Evolutionary conservation across 2,113 vertebrate species (phyloP).

Genomic region (Vidua macroura): DNA sequence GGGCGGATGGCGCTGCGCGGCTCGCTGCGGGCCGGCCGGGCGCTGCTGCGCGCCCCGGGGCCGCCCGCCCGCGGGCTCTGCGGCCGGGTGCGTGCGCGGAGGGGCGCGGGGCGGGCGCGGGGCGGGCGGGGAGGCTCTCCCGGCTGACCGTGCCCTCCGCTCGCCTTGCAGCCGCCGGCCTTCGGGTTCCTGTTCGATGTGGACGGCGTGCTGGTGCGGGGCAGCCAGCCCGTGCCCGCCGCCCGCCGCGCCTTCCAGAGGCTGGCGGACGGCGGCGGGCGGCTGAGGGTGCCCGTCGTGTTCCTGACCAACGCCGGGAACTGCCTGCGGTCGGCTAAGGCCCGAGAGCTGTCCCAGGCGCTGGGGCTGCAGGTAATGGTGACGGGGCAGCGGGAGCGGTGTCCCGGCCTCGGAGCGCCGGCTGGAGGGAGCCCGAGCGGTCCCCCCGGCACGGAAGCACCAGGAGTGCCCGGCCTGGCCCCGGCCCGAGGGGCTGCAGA

Average conservation of each 20-base stretch:
- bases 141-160: neutral
- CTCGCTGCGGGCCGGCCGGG: neutral
- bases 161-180: slow-evolving; percentile 68
- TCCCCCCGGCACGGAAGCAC: neutral
- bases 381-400: neutral
- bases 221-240: slow-evolving; percentile 83
- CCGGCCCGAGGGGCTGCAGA: neutral
- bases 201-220: slow-evolving; percentile 91
- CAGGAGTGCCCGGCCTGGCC: rapidly evolving
- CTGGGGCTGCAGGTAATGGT: slow-evolving; percentile 83
- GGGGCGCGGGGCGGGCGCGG: neutral
- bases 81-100: neutral
- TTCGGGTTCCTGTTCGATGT: slow-evolving; percentile 95
- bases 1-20: neutral
- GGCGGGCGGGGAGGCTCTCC: neutral
- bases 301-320: slow-evolving; percentile 97
- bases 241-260: slow-evolving; percentile 85
- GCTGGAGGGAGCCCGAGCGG: neutral
- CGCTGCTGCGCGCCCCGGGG: too few relatives aligned
- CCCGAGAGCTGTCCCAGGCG: slow-evolving; percentile 82
- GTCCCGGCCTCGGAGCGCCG: neutral
- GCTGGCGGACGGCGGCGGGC: slow-evolving; percentile 78
- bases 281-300: slow-evolving; percentile 88
- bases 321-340: slow-evolving; percentile 82
- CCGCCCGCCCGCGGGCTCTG: neutral